Evolutionary conservation across 2,888 invertebrate genomes (phyloP).

Genomic region (Eudemis profundana): DNA sequence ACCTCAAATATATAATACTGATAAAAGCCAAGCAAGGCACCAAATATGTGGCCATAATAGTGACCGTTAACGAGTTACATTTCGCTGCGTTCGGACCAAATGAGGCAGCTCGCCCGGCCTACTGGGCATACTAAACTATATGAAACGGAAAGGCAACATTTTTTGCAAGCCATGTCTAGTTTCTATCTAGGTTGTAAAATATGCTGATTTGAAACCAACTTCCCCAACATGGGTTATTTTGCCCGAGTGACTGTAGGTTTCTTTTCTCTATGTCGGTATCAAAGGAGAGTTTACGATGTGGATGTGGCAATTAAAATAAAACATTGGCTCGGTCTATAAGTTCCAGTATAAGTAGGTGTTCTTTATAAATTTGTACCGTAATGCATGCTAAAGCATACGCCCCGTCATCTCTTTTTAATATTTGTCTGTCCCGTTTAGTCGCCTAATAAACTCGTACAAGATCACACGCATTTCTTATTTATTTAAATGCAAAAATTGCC

Average conservation of each 20-base stretch:
- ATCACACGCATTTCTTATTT: too few species aligned
- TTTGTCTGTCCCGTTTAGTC: too few species aligned
- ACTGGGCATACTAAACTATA: neutral
- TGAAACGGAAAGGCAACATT: conserved; percentile 20
- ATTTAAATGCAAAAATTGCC: too few species aligned
- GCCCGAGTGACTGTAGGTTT: neutral
- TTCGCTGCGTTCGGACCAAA: conserved; percentile 21
- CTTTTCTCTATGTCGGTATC: neutral
- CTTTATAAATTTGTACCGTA: too few species aligned
- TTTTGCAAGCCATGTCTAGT: conserved; percentile 26
- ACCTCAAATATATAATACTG: neutral
- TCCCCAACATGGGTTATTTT: conserved; percentile 3
- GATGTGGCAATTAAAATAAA: neutral
- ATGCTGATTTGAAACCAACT: conserved; percentile 23
- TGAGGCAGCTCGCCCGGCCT: conserved; percentile 3
- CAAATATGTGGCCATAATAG: conserved; percentile 9
- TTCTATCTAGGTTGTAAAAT: conserved; percentile 29
- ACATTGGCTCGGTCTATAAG: too few species aligned
- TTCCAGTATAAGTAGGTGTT: too few species aligned
- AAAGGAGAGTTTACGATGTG: neutral
- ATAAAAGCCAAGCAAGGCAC: neutral
- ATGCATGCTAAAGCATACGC: too few species aligned
- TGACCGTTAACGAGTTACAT: conserved; percentile 3
- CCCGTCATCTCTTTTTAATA: too few species aligned
- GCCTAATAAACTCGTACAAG: too few species aligned